Evolutionary conservation across 2,888 invertebrate species (phyloP), one percentile per base, ranked within the genome.

Genomic region (Hedychridium roseum): DNA sequence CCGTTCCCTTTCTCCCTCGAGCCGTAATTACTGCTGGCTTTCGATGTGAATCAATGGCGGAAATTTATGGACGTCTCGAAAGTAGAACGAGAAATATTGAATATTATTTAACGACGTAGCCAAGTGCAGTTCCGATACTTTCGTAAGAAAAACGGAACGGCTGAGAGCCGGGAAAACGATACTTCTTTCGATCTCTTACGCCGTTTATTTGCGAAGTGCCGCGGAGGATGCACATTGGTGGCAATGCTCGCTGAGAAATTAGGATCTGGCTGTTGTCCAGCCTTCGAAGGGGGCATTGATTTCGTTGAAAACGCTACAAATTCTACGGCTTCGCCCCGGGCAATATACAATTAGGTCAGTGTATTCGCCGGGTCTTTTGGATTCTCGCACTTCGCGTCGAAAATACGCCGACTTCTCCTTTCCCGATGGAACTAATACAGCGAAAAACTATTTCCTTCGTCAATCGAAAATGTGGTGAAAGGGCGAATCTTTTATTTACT

Each of bases 41-140:
- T n/a, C n/a, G n/a, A n/a, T n/a, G n/a, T n/a, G n/a, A n/a, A n/a
- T n/a, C n/a, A n/a, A n/a, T n/a, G n/a, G 57, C 54, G 45, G 56
- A 55, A 63, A 69, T 70, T 70, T 64, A 68, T 69, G 57, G 59
- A 53, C 36, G 43, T n/a, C 15, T 53, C 47, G 42, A n/a, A n/a
- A n/a, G n/a, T n/a, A n/a, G n/a, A n/a, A n/a, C n/a, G n/a, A n/a
- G n/a, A n/a, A n/a, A n/a, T n/a, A n/a, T n/a, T n/a, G n/a, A n/a
- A n/a, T n/a, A n/a, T n/a, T n/a, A n/a, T n/a, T n/a, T n/a, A n/a
- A n/a, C n/a, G n/a, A n/a, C n/a, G n/a, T n/a, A n/a, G 11, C 27
- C 27, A 23, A 17, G 32, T 41, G 26, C 18, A 11, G 23, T 15
- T 7, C 16, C 34, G 15, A n/a, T 3, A 20, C 2, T 15, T 38